Percentiles rank a stretch among this genome's conserved stretches.
Conservation (phyloP, 2,797 vertebrate species). For the Tadarida brasiliensis region DNA sequence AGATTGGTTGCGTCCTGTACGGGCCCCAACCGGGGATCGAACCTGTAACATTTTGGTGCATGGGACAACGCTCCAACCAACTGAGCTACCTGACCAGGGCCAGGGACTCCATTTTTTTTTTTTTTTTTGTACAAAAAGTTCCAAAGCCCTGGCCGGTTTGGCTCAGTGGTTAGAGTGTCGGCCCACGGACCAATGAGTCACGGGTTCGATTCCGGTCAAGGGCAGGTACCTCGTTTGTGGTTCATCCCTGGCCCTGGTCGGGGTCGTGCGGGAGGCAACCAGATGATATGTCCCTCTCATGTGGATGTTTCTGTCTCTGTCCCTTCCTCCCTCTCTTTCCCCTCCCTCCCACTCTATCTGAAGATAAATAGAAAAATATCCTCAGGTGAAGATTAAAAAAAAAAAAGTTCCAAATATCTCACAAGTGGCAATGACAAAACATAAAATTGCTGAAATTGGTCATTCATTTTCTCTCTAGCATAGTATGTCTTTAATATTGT, state of each 20-base stretch:
- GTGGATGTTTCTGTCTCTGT: too few relatives aligned
- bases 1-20: neutral
- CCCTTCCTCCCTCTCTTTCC: too few relatives aligned
- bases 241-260: too few relatives aligned
- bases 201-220: too few relatives aligned
- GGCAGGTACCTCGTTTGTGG: too few relatives aligned
- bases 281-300: too few relatives aligned
- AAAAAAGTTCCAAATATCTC: neutral
- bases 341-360: too few relatives aligned
- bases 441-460: neutral
- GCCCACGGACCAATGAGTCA: too few relatives aligned
- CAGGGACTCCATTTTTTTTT: neutral
- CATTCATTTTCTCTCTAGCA: neutral
- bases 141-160: neutral
- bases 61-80: neutral
- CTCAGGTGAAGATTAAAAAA: neutral
- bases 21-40: neutral
- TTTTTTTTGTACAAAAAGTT: neutral
- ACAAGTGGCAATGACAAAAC: neutral
- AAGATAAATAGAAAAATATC: too few relatives aligned
- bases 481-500: neutral
- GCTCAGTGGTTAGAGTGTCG: too few relatives aligned
- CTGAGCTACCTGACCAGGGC: neutral
- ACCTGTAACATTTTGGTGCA: neutral
- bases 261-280: too few relatives aligned